A percentile compares a stretch with the other conserved stretches of the same genome.
These are phyloP conservation scores for Thyatira batis DNA, from an alignment of 2,888 invertebrate genomes.

Conservation along the genomic window DNA sequence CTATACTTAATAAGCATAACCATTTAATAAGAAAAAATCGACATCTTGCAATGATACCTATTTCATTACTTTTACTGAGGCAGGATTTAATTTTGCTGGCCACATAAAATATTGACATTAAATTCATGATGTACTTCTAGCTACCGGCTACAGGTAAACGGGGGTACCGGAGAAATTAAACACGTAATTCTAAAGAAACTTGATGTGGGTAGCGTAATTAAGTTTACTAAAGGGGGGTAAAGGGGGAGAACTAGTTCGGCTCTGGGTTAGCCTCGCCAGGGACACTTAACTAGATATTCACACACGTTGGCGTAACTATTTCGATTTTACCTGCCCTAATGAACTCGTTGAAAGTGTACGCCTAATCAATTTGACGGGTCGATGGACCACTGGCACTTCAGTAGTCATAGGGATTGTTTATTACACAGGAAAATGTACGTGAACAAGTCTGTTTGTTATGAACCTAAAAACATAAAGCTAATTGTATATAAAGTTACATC, in stretches of 20 bases:
- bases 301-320: constrained; percentile 26
- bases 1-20: no score
- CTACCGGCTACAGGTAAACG: background rate
- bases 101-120: background rate
- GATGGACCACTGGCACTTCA: no score
- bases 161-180: constrained; percentile 6
- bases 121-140: constrained; percentile 4
- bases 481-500: no score
- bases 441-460: no score
- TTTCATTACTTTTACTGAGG: background rate
- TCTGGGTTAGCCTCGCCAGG: constrained; percentile 1
- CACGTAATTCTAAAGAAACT: constrained; percentile 37
- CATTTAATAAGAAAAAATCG: background rate
- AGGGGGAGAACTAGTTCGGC: background rate
- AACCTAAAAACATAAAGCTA: no score
- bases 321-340: constrained; percentile 12
- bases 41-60: background rate
- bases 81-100: background rate
- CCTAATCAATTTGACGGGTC: background rate
- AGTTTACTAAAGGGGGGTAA: constrained; percentile 38
- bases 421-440: no score
- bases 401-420: no score
- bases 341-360: background rate
- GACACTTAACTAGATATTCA: constrained; percentile 38
- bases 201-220: constrained; percentile 56